A percentile compares a stretch with the other conserved stretches of the same genome.
phyloP scores from a whole-genome alignment of 2,888 invertebrate species.

The Stegana nigrithorax region DNA sequence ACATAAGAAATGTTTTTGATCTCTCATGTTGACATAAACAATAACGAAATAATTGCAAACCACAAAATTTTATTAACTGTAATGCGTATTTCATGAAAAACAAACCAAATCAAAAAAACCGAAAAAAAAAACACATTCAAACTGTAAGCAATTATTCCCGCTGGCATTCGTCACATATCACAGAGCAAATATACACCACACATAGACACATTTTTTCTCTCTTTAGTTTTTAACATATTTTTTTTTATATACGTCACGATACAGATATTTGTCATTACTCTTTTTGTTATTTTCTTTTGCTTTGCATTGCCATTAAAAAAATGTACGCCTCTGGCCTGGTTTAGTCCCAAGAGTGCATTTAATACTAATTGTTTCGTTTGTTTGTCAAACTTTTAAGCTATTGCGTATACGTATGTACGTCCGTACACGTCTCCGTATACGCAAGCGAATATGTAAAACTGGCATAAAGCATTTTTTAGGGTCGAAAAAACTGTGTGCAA shows the following conservation, averaged over 20 bases:
- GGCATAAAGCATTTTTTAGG: too few species aligned
- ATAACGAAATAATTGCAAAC: constrained; percentile 7
- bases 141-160: constrained; percentile 4
- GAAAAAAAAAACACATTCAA: not conserved
- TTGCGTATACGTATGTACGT: constrained; percentile 22
- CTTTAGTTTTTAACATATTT: constrained; percentile 18
- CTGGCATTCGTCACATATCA: not conserved
- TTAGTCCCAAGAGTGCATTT: constrained; percentile 56
- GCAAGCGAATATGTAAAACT: too few species aligned
- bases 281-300: constrained; percentile 5
- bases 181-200: not conserved
- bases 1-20: too few species aligned
- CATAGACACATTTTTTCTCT: constrained; percentile 5
- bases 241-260: constrained; percentile 3
- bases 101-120: constrained; percentile 7
- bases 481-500: constrained; percentile 3
- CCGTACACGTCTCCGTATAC: too few species aligned
- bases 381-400: constrained; percentile 40
- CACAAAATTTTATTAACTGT: not conserved
- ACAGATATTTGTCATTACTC: not conserved
- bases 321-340: constrained; percentile 11
- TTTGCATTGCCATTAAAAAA: too few species aligned
- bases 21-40: too few species aligned
- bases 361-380: constrained; percentile 64
- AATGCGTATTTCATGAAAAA: constrained; percentile 8